phyloP scores from a whole-genome alignment of 2,113 vertebrate genomes.

The Rhodinocichla rosea region DNA sequence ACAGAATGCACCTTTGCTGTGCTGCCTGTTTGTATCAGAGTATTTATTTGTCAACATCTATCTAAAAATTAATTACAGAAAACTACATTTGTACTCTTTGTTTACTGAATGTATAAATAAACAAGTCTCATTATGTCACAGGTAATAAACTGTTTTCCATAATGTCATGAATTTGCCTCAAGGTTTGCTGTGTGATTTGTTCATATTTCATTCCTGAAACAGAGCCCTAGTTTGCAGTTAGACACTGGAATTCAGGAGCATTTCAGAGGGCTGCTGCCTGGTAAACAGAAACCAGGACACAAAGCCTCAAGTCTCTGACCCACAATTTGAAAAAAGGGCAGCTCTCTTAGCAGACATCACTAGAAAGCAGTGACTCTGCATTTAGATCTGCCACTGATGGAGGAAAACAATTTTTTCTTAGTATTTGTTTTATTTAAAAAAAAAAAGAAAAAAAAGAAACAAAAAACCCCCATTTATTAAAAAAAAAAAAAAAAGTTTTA shows the following conservation, averaged over 20 bases:
- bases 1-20: neutral
- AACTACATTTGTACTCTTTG: neutral
- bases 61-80: neutral
- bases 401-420: neutral
- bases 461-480: neutral
- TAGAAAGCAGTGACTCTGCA: neutral
- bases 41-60: neutral
- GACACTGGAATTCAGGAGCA: neutral
- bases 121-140: neutral
- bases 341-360: neutral
- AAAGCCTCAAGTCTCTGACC: neutral
- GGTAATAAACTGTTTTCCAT: neutral
- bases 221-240: neutral
- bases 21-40: neutral
- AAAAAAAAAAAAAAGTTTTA: neutral
- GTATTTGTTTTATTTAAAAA: neutral
- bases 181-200: neutral
- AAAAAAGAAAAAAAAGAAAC: neutral
- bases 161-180: neutral
- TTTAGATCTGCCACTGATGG: neutral
- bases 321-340: neutral
- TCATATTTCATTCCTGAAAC: neutral
- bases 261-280: neutral
- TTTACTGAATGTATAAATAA: neutral
- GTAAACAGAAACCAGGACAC: neutral